Conservation (phyloP, 1,140 invertebrate species). For the Chironomus striatipennis region DNA sequence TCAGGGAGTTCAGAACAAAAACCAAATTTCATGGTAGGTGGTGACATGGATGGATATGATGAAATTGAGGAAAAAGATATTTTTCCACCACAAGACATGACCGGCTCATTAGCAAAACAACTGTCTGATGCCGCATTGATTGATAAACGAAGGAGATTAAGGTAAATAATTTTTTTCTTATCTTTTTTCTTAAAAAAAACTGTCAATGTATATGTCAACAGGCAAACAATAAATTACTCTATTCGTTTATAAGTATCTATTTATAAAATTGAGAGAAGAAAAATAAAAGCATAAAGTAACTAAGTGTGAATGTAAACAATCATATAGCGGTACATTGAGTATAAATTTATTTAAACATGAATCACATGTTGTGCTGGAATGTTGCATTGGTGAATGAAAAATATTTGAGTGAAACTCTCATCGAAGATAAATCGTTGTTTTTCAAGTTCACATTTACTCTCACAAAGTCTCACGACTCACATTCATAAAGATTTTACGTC, state of each 20-base stretch:
- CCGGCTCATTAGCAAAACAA: not conserved
- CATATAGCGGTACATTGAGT: not conserved
- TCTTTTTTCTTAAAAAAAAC: not conserved
- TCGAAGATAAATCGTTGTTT: not conserved
- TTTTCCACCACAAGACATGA: not conserved
- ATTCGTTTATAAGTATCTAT: not conserved
- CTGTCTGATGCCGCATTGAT: not conserved
- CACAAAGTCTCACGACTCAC: not conserved
- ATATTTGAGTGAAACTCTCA: not conserved
- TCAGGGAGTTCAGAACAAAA: not conserved
- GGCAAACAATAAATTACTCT: not conserved
- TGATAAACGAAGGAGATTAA: not conserved
- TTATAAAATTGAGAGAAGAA: not conserved
- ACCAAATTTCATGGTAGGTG: not conserved
- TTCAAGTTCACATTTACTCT: not conserved
- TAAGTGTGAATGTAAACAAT: not conserved
- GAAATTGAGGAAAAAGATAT: constrained; percentile 1
- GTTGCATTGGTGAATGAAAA: not conserved
- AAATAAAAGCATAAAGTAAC: not conserved
- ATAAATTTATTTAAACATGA: not conserved
- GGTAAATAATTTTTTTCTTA: not conserved
- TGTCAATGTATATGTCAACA: not conserved
- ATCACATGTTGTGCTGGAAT: constrained; percentile 8
- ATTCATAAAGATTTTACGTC: not conserved
- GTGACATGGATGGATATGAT: not conserved